Percentiles rank a stretch among this genome's conserved stretches.
phyloP scores from a whole-genome alignment of 1,140 invertebrate genomes.

The Drosophila athabasca region DNA sequence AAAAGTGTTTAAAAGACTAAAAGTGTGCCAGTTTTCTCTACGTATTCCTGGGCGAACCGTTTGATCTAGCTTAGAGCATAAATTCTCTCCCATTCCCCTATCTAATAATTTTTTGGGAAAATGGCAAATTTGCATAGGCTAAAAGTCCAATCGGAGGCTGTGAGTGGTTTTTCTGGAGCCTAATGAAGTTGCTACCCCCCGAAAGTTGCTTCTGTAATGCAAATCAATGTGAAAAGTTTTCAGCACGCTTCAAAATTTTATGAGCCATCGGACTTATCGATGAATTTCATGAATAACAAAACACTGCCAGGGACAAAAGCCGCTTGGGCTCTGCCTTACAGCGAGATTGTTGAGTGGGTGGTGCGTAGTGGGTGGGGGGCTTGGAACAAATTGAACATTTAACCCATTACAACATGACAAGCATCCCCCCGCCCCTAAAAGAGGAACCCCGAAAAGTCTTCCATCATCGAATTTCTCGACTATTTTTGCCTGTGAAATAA shows the following conservation, averaged over 20 bases:
- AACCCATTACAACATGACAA: constrained; percentile 64
- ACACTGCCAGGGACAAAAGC: constrained; percentile 63
- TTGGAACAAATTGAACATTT: constrained; percentile 80
- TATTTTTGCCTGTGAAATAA: constrained; percentile 44
- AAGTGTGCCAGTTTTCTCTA: too few relatives aligned
- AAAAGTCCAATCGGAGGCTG: not conserved
- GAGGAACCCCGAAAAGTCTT: not conserved
- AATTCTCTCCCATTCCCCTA: too few relatives aligned
- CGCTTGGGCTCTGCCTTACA: constrained; percentile 31
- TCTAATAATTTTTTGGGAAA: constrained; percentile 20
- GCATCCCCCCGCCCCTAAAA: constrained; percentile 19
- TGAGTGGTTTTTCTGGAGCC: not conserved
- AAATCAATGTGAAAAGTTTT: constrained; percentile 58
- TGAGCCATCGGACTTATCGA: constrained; percentile 69
- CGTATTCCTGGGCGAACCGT: too few relatives aligned
- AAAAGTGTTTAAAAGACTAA: too few relatives aligned
- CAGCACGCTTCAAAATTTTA: constrained; percentile 47
- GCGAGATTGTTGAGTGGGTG: too few relatives aligned
- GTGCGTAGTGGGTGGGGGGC: too few relatives aligned
- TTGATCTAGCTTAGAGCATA: too few relatives aligned
- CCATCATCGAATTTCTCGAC: constrained; percentile 1
- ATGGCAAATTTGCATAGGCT: constrained; percentile 35
- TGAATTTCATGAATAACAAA: constrained; percentile 81
- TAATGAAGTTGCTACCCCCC: constrained; percentile 40
- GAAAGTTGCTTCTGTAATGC: constrained; percentile 24